Percentiles rank a stretch among this genome's conserved stretches.
Evolutionary conservation across 2,888 invertebrate species (phyloP).

Genomic region (Ditula angustiorana): DNA sequence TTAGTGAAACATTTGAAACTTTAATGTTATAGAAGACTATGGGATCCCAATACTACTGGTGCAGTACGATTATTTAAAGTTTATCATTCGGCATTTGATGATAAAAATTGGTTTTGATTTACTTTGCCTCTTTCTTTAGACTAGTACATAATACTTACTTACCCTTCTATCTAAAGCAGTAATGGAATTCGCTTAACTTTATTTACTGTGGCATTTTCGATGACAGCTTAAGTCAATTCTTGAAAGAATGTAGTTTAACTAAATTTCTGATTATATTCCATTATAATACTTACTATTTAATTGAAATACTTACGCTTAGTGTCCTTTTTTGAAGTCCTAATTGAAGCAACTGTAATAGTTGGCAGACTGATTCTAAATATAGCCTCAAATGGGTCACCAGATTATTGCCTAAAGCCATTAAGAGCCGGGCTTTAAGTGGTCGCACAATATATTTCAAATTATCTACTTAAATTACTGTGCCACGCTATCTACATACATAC

Average conservation of each 20-base stretch:
- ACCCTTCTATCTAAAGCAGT: too few relatives aligned
- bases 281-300: not conserved
- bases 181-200: too few relatives aligned
- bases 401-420: constrained; percentile 26
- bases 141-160: too few relatives aligned
- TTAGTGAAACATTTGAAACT: too few relatives aligned
- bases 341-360: not conserved
- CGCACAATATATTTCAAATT: constrained; percentile 46
- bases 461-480: constrained; percentile 58
- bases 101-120: too few relatives aligned
- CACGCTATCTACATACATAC: constrained; percentile 46
- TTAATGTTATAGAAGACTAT: too few relatives aligned
- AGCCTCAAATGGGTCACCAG: constrained; percentile 32
- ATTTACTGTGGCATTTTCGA: too few relatives aligned
- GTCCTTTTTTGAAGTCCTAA: not conserved
- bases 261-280: not conserved
- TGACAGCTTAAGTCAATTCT: too few relatives aligned
- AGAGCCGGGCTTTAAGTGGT: constrained; percentile 37
- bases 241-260: not conserved
- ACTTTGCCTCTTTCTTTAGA: too few relatives aligned
- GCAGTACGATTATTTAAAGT: too few relatives aligned
- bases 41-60: too few relatives aligned
- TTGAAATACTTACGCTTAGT: not conserved
- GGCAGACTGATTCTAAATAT: not conserved
- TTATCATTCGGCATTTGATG: too few relatives aligned